Conservation (phyloP, 2,888 invertebrate species). For the Lasioglossum malachurum region DNA sequence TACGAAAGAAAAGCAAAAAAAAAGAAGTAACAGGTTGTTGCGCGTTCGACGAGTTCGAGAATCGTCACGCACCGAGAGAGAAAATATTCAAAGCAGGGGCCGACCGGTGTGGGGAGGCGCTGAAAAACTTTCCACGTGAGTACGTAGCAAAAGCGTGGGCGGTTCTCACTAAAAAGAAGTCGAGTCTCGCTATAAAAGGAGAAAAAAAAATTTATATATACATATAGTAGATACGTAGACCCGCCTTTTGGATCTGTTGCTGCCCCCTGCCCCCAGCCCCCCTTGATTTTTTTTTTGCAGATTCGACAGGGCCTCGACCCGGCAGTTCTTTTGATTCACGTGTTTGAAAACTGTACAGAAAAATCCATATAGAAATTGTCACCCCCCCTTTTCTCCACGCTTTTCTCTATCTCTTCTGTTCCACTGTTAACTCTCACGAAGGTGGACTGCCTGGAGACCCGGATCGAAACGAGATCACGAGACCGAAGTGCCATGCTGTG, state of each 20-base stretch:
- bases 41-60: slow-evolving; percentile 12
- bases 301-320: not conserved
- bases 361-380: not conserved
- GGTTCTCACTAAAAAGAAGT: not conserved
- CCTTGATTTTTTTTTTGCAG: not conserved
- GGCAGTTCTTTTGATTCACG: not conserved
- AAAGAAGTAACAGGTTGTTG: not conserved
- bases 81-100: not conserved
- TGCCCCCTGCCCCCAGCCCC: slow-evolving; percentile 3
- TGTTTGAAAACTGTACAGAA: slow-evolving; percentile 18
- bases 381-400: slow-evolving; percentile 56
- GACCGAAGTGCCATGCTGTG: slow-evolving; percentile 81
- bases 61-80: slow-evolving; percentile 4
- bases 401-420: slow-evolving; percentile 65
- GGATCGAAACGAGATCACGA: slow-evolving; percentile 57
- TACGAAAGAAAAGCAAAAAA: not conserved
- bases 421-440: slow-evolving; percentile 82
- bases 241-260: slow-evolving; percentile 37
- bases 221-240: not conserved
- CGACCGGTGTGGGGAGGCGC: not conserved
- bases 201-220: not conserved
- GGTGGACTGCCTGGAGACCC: slow-evolving; percentile 75
- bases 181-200: not conserved
- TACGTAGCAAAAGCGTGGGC: not conserved
- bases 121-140: slow-evolving; percentile 7